A percentile compares a stretch with the other conserved stretches of the same genome.
Conservation (phyloP, 2,797 vertebrate species). For the Anguilla megastoma region DNA sequence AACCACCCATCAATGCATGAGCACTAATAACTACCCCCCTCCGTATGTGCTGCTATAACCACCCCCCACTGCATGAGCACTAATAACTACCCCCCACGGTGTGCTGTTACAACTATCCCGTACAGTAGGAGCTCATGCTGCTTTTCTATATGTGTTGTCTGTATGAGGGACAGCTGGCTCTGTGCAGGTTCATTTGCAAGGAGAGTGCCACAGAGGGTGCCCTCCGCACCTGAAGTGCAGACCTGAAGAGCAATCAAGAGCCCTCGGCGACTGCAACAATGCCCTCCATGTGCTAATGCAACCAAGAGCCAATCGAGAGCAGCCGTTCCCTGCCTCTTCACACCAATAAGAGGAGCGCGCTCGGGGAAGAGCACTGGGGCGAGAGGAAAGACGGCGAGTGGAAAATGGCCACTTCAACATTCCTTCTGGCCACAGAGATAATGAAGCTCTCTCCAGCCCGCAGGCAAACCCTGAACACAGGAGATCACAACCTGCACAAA, state of each 20-base stretch:
- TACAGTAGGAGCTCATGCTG: neutral
- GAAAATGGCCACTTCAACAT: neutral
- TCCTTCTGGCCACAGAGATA: neutral
- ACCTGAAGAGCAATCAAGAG: neutral
- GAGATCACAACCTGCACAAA: neutral
- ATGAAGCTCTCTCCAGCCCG: conserved; percentile 3
- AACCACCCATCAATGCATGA: neutral
- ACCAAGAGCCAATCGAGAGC: neutral
- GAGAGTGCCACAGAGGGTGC: neutral
- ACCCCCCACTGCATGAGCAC: neutral
- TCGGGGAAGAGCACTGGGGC: too few species aligned
- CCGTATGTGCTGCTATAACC: too few species aligned
- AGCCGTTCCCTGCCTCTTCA: neutral
- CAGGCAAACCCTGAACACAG: neutral
- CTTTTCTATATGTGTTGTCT: neutral
- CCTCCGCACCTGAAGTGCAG: neutral
- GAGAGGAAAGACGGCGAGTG: neutral
- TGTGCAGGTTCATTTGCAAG: neutral
- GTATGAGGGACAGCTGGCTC: neutral
- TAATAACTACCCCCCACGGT: too few species aligned
- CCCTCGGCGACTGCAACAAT: neutral
- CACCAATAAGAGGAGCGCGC: neutral
- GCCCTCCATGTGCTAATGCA: neutral
- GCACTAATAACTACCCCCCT: too few species aligned
- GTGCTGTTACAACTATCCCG: too few species aligned